Conservation (phyloP, 2,888 invertebrate genomes). For the Merodon equestris region DNA sequence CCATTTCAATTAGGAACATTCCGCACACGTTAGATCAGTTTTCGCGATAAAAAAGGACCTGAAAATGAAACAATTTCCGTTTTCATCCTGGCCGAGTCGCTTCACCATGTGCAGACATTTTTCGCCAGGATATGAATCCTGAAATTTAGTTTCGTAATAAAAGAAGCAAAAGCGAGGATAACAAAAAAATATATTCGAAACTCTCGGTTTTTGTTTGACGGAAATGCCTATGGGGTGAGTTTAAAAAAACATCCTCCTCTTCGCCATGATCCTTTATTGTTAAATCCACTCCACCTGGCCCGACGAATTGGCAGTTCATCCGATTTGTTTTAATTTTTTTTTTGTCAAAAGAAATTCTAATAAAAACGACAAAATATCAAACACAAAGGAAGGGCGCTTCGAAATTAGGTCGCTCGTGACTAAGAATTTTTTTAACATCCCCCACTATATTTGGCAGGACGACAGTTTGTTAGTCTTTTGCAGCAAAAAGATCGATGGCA, state of each 20-base stretch:
- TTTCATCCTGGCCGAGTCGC: slow-evolving; percentile 50
- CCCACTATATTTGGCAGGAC: slow-evolving; percentile 5
- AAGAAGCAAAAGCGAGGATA: no score
- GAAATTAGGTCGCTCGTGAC: slow-evolving; percentile 60
- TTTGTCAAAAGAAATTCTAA: slow-evolving; percentile 18
- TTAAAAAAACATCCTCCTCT: slow-evolving; percentile 45
- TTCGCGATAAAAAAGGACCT: slow-evolving; percentile 57
- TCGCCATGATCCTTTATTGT: background rate
- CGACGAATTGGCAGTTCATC: slow-evolving; percentile 9
- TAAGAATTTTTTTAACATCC: slow-evolving; percentile 32
- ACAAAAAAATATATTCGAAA: slow-evolving; percentile 6
- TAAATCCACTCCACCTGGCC: slow-evolving; percentile 5
- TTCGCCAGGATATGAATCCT: slow-evolving; percentile 43
- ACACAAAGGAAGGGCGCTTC: slow-evolving; percentile 18
- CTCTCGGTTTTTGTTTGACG: slow-evolving; percentile 34
- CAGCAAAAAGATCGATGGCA: no score
- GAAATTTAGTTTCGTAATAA: slow-evolving; percentile 44
- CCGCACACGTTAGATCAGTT: slow-evolving; percentile 56
- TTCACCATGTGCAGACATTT: slow-evolving; percentile 55
- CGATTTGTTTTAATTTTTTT: slow-evolving; percentile 19
- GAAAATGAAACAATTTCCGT: slow-evolving; percentile 66
- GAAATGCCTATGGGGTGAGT: slow-evolving; percentile 49
- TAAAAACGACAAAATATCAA: slow-evolving; percentile 28
- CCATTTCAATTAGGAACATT: slow-evolving; percentile 58
- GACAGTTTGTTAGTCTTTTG: no score